These are phyloP conservation scores for Acrocephalus scirpaceus DNA, from an alignment of 2,797 vertebrate genomes.

Conservation along the genomic window DNA sequence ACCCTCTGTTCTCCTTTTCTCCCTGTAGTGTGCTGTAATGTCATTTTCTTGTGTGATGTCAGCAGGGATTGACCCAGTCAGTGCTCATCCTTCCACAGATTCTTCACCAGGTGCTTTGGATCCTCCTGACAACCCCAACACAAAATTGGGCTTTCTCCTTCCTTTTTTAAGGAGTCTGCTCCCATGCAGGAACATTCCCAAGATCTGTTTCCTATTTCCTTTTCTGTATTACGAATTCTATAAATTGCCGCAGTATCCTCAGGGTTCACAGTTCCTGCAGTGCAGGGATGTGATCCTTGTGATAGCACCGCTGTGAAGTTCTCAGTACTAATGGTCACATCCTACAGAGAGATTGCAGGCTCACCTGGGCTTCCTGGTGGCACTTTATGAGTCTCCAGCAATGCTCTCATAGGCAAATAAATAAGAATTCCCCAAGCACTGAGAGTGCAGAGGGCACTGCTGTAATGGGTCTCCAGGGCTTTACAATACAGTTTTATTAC, in stretches of 20 bases:
- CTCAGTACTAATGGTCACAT: neutral
- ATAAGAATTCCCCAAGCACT: neutral
- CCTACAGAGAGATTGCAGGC: neutral
- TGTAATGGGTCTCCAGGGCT: constrained; percentile 22
- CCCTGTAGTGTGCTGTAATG: neutral
- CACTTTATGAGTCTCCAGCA: neutral
- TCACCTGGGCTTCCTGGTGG: neutral
- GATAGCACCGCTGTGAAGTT: neutral
- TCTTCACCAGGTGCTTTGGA: neutral
- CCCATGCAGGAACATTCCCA: neutral
- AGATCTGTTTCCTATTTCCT: neutral
- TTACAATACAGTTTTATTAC: constrained; percentile 17
- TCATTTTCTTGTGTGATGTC: neutral
- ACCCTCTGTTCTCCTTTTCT: neutral
- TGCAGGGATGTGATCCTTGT: neutral
- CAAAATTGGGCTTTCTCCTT: neutral
- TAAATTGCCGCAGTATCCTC: neutral
- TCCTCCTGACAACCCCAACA: neutral
- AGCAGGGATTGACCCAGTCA: neutral
- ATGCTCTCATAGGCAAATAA: neutral
- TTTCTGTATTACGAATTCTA: neutral
- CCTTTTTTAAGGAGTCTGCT: neutral
- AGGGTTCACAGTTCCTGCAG: neutral
- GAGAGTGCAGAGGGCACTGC: constrained; percentile 1
- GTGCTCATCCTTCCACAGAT: neutral